Base-by-base conservation (phyloP, 92 coral and sea anemone species). In the Bergia puertoricense region DNA sequence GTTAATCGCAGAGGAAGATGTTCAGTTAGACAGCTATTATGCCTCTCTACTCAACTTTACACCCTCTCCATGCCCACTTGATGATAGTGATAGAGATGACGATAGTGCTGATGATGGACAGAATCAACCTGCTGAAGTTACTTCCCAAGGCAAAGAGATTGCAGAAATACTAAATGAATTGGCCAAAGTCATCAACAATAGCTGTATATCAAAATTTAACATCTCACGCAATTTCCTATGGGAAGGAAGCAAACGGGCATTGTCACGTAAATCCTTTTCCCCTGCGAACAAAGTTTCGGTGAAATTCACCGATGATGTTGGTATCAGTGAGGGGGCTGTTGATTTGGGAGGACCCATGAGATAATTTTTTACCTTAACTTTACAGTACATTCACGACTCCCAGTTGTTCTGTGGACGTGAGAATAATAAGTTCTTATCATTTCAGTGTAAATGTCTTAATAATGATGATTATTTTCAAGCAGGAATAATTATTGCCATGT, bases 271-370 rank as follows among this genome's bases (percentile, higher is more conserved):
- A 76, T 89, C 91, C 41, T 89, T 89, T 74, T 82, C 88, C 43
- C 88, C 91, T 41, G 62, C 48, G 50, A 82, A 83, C 51, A 89
- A 89, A 74, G 45, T 89, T 20, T 83, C 91, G 38, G 91, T 89
- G 13, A 89, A 89, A 89, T 89, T 89, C 88, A 89, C 91, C 73
- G 91, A 89, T 39, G 91, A 89, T 83, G 76, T 84, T 20, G 88
- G 91, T 39, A 68, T 8, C 37, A 82, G 85, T 42, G 91, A 89
- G 45, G 91, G 91, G 30, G 91, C 88, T 2, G 88, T 82, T 14
- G 91, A 89, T 65, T 45, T 83, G 84, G 88, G 88, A 15, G 88
- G 88, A 79, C 88, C 88, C 11, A 89, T 89, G 88, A 75, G 91
- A 89, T 88, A 89, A 88, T 82, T 83, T 66, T 80, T 88, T 22